Conservation (phyloP, 2,113 vertebrate genomes). For the Urocitellus parryii region DNA sequence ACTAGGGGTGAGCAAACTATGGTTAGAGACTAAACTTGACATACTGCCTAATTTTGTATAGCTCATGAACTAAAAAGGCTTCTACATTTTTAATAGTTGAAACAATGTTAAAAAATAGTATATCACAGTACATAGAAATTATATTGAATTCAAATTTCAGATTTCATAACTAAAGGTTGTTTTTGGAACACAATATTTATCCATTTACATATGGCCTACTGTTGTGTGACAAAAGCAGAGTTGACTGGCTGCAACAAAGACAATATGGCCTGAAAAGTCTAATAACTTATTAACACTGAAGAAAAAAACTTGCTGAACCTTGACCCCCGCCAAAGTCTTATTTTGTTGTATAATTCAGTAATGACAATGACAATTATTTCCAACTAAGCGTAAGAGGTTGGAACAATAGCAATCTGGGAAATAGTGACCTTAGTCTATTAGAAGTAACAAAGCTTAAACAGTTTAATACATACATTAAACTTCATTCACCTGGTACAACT, state of each 20-base stretch:
- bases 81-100: slow-evolving; percentile 34
- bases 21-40: neutral
- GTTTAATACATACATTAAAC: slow-evolving; percentile 38
- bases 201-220: neutral
- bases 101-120: slow-evolving; percentile 7
- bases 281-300: slow-evolving; percentile 11
- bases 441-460: slow-evolving; percentile 51
- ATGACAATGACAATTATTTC: slow-evolving; percentile 23
- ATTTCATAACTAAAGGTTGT: slow-evolving; percentile 31
- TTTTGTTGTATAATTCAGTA: slow-evolving; percentile 41
- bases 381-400: neutral
- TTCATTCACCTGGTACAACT: slow-evolving; percentile 3
- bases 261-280: neutral
- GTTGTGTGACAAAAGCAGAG: slow-evolving; percentile 10
- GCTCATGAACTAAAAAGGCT: neutral
- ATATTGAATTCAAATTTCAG: slow-evolving; percentile 50
- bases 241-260: neutral
- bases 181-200: neutral
- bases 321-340: neutral
- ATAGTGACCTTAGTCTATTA: neutral
- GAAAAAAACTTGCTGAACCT: neutral
- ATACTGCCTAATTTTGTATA: neutral
- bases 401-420: slow-evolving; percentile 41
- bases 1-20: neutral
- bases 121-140: neutral